Evolutionary conservation across 2,113 vertebrate genomes (phyloP).

Genomic region (Brachionichthys hirsutus): DNA sequence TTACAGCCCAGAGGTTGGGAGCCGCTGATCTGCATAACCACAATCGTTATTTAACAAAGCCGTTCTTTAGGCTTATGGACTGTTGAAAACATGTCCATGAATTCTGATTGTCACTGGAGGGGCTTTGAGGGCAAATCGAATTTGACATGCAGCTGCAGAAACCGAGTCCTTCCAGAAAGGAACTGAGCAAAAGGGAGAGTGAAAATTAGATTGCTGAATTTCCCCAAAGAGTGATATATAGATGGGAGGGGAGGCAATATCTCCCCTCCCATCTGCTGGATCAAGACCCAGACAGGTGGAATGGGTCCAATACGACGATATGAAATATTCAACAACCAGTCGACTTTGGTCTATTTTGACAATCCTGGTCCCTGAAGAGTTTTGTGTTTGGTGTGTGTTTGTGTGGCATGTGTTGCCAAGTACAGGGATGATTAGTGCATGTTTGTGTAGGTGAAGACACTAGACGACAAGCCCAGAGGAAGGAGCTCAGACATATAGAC

Average conservation of each 20-base stretch:
- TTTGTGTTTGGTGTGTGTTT: conserved; percentile 10
- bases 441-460: conserved; percentile 6
- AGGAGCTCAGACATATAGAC: conserved; percentile 38
- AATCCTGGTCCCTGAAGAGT: conserved; percentile 22
- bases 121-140: not conserved
- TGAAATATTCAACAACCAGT: conserved; percentile 54
- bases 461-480: not conserved
- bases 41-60: no score
- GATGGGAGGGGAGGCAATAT: conserved; percentile 18
- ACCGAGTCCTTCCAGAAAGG: conserved; percentile 10
- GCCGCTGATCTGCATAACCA: no score
- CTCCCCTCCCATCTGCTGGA: conserved; percentile 51
- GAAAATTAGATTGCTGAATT: conserved; percentile 42
- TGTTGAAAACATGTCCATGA: no score
- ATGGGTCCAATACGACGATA: conserved; percentile 42
- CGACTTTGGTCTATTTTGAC: conserved; percentile 26
- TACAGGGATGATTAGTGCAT: conserved; percentile 10
- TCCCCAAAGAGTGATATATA: conserved; percentile 34
- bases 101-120: no score
- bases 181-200: conserved; percentile 10
- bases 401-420: conserved; percentile 9
- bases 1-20: no score
- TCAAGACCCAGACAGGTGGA: conserved; percentile 50
- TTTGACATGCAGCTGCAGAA: conserved; percentile 28
- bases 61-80: no score